These are phyloP conservation scores for Takifugu flavidus DNA, from an alignment of 2,113 vertebrate genomes.

Conservation along the genomic window DNA sequence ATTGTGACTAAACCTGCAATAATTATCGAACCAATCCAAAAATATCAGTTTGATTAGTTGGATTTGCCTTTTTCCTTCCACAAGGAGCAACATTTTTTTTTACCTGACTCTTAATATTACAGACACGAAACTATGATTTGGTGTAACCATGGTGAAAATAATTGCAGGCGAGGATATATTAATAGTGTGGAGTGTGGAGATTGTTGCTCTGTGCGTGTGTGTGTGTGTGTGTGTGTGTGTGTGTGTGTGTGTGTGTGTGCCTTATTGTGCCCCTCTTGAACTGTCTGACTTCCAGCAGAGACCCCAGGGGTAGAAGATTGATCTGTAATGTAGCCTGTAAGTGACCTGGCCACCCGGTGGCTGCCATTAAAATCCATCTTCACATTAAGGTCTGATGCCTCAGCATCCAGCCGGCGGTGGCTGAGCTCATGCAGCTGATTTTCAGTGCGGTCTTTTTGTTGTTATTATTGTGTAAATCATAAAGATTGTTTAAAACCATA, in stretches of 20 bases:
- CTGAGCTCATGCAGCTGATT: constrained; percentile 1
- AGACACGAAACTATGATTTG: too few relatives aligned
- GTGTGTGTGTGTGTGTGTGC: background rate
- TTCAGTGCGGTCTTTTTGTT: background rate
- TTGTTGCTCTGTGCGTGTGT: background rate
- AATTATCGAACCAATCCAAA: background rate
- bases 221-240: constrained; percentile 1
- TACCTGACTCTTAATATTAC: too few relatives aligned
- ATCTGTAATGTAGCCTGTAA: constrained; percentile 72
- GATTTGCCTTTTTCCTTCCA: too few relatives aligned
- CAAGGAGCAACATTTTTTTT: too few relatives aligned
- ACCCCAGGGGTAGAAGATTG: constrained; percentile 57
- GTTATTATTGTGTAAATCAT: too few relatives aligned
- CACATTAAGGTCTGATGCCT: constrained; percentile 21
- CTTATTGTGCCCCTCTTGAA: constrained; percentile 13
- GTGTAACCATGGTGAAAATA: too few relatives aligned
- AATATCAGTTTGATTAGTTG: background rate
- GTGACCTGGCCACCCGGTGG: constrained; percentile 58
- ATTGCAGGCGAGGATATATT: too few relatives aligned
- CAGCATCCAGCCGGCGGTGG: constrained; percentile 13
- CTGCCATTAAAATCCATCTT: constrained; percentile 43
- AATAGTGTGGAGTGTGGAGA: too few relatives aligned
- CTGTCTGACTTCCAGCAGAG: constrained; percentile 47
- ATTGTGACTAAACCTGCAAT: background rate
- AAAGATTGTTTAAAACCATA: too few relatives aligned